Percentiles rank a stretch among this genome's conserved stretches.
These are phyloP conservation scores for Steinernema feltiae DNA, from an alignment of 1,140 invertebrate species.

Conservation along the genomic window DNA sequence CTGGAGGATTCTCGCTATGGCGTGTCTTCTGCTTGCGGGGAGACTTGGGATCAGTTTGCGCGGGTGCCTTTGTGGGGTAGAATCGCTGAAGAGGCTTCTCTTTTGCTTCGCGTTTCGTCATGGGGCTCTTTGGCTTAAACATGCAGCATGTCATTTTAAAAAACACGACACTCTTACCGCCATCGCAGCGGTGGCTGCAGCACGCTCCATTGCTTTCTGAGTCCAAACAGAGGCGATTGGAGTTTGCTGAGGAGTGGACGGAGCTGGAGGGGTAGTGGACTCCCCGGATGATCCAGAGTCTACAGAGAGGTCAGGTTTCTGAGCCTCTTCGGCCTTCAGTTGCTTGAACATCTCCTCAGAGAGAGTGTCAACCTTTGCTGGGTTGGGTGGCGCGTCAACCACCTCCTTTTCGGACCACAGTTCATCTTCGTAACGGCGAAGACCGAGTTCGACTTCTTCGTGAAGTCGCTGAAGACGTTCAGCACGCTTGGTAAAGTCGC, in stretches of 20 bases:
- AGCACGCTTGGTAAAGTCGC: conserved; percentile 70
- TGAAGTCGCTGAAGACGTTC: conserved; percentile 71
- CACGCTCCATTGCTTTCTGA: conserved; percentile 52
- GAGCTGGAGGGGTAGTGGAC: neutral
- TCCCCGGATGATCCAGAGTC: conserved; percentile 30
- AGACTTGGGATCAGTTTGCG: conserved; percentile 63
- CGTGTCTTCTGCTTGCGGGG: conserved; percentile 79
- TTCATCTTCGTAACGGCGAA: conserved; percentile 87
- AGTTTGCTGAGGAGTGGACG: conserved; percentile 22
- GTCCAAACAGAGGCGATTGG: conserved; percentile 45
- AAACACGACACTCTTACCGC: conserved; percentile 40
- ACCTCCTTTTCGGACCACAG: conserved; percentile 64
- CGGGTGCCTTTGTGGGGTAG: conserved; percentile 72
- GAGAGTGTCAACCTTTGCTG: conserved; percentile 30
- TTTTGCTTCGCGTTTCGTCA: conserved; percentile 46
- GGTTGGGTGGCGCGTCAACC: neutral
- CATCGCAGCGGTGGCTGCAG: conserved; percentile 56
- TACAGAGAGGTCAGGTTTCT: conserved; percentile 39
- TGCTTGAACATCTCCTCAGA: conserved; percentile 28
- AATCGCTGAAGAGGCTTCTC: conserved; percentile 70
- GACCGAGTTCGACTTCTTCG: conserved; percentile 90
- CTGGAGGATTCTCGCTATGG: conserved; percentile 83
- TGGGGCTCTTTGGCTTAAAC: conserved; percentile 49
- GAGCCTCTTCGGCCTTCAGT: conserved; percentile 40
- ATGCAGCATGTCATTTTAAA: neutral